Evolutionary conservation across 2,888 invertebrate species (phyloP).

Genomic region (Acanthopleura granulata): DNA sequence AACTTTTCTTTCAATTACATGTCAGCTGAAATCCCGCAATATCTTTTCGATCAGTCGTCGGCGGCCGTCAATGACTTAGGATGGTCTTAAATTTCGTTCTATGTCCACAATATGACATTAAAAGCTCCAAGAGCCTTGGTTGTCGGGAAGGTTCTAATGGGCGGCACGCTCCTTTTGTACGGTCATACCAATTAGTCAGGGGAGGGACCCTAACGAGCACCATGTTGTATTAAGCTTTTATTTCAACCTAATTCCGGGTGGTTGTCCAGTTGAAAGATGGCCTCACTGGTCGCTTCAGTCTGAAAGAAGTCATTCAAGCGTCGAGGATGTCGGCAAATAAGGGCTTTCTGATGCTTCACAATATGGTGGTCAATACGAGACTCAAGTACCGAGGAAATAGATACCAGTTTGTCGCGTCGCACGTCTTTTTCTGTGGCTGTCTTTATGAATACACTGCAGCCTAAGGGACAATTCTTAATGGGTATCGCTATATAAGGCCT

Average conservation of each 20-base stretch:
- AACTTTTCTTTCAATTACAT: background rate
- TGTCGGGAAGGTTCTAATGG: background rate
- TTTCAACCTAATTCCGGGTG: background rate
- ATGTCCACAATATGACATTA: background rate
- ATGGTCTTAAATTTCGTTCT: background rate
- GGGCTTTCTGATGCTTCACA: background rate
- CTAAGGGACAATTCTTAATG: background rate
- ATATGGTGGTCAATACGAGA: background rate
- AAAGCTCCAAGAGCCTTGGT: background rate
- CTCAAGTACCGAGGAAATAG: background rate
- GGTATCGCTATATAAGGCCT: too few species aligned
- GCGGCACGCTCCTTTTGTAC: background rate
- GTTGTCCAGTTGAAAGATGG: background rate
- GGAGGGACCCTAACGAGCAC: background rate
- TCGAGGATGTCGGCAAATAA: too few species aligned
- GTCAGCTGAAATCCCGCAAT: background rate
- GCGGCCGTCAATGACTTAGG: background rate
- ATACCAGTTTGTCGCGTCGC: background rate
- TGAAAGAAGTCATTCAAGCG: background rate
- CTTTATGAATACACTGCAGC: background rate
- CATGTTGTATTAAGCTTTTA: background rate
- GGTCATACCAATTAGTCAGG: background rate
- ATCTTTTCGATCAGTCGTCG: background rate
- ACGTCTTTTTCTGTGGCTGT: background rate
- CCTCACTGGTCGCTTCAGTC: background rate